These are phyloP conservation scores for Erebia ligea DNA, from an alignment of 2,888 invertebrate species.

Conservation along the genomic window DNA sequence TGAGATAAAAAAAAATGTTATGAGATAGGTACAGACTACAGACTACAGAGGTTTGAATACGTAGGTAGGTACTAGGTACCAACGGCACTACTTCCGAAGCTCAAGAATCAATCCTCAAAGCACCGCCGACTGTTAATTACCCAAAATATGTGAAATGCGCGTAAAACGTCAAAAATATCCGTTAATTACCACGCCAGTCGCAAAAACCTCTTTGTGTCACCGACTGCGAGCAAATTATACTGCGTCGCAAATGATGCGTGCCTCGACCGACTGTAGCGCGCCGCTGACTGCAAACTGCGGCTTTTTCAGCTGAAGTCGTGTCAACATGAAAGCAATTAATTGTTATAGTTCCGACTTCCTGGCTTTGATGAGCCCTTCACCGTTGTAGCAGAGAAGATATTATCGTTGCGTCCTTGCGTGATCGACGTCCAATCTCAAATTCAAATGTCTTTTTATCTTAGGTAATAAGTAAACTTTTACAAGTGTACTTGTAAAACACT, in stretches of 20 bases:
- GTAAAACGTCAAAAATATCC: slow-evolving; percentile 42
- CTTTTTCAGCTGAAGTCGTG: not conserved
- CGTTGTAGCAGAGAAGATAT: too few relatives aligned
- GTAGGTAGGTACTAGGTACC: not conserved
- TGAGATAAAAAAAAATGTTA: too few relatives aligned
- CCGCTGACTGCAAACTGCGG: slow-evolving; percentile 37
- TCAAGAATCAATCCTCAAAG: slow-evolving; percentile 2
- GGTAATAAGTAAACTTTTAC: too few relatives aligned
- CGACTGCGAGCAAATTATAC: slow-evolving; percentile 56
- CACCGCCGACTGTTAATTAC: slow-evolving; percentile 73
- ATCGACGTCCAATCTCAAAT: not conserved
- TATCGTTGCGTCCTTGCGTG: too few relatives aligned
- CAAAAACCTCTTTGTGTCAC: slow-evolving; percentile 40
- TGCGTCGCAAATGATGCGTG: slow-evolving; percentile 60
- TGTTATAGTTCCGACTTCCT: slow-evolving; percentile 29
- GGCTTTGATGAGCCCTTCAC: not conserved
- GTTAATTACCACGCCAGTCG: slow-evolving; percentile 44
- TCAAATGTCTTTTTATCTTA: too few relatives aligned
- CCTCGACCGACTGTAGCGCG: slow-evolving; percentile 53
- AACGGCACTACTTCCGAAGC: not conserved
- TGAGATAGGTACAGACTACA: too few relatives aligned
- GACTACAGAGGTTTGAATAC: not conserved
- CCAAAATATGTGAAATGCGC: slow-evolving; percentile 64
- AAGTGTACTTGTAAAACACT: too few relatives aligned
- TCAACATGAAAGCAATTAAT: slow-evolving; percentile 31